phyloP scores from a whole-genome alignment of 2,888 invertebrate genomes.

The Amblyjoppa fuscipennis region DNA sequence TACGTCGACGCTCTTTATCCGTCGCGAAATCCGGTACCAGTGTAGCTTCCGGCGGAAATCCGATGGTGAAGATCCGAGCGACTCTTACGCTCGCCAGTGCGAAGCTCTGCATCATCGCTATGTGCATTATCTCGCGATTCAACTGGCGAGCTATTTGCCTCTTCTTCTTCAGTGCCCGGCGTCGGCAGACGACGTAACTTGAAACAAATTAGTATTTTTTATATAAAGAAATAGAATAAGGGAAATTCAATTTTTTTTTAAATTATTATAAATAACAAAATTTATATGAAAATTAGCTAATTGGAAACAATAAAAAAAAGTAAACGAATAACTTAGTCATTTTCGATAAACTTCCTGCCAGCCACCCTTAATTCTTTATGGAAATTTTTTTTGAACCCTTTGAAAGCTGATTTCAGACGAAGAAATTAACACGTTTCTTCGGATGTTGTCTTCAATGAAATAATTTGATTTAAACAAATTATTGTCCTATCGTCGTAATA shows the following conservation, averaged over 20 bases:
- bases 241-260: conserved; percentile 24
- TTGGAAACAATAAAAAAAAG: conserved; percentile 1
- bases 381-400: too few species aligned
- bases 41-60: conserved; percentile 76
- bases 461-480: too few species aligned
- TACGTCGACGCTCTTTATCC: conserved; percentile 72
- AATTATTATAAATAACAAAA: conserved; percentile 8
- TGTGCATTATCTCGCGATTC: conserved; percentile 88
- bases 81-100: conserved; percentile 89
- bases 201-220: conserved; percentile 69
- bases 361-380: neutral
- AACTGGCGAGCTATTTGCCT: conserved; percentile 85
- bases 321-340: neutral
- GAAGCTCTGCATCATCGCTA: conserved; percentile 88
- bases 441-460: too few species aligned
- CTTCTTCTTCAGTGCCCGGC: conserved; percentile 87
- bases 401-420: too few species aligned
- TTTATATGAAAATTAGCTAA: neutral
- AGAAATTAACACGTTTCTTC: too few species aligned
- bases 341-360: neutral
- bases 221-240: neutral
- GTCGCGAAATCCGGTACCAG: conserved; percentile 77
- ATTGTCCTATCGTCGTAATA: too few species aligned
- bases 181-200: conserved; percentile 89
- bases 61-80: conserved; percentile 88